A percentile compares a stretch with the other conserved stretches of the same genome.
phyloP scores from a whole-genome alignment of 2,888 invertebrate genomes.

The Caradrina kadenii region DNA sequence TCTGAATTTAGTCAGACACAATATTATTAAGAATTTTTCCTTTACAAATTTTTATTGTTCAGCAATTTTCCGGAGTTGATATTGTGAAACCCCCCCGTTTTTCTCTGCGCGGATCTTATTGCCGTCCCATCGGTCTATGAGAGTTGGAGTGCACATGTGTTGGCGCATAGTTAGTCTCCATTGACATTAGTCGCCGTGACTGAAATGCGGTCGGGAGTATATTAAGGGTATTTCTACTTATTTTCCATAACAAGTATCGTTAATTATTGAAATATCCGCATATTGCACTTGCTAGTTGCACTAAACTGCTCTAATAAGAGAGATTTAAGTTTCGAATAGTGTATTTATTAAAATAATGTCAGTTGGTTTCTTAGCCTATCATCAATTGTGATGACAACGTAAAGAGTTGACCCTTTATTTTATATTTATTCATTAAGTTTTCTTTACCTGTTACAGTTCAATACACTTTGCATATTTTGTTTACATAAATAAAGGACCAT shows the following conservation, averaged over 20 bases:
- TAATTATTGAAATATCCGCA: conserved; percentile 8
- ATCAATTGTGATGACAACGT: conserved; percentile 30
- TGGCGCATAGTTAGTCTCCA: too few relatives aligned
- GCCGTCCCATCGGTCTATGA: too few relatives aligned
- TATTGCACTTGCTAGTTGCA: conserved; percentile 12
- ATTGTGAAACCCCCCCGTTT: too few relatives aligned
- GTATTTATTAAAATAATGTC: conserved; percentile 44
- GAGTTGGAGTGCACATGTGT: too few relatives aligned
- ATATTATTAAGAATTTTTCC: too few relatives aligned
- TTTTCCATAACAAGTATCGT: background rate
- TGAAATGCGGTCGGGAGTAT: too few relatives aligned
- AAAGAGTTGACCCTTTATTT: conserved; percentile 16
- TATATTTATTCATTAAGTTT: conserved; percentile 4
- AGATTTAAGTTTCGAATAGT: conserved; percentile 13
- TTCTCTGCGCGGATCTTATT: too few relatives aligned
- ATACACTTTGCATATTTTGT: conserved; percentile 24
- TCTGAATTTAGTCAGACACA: too few relatives aligned
- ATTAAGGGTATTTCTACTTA: too few relatives aligned
- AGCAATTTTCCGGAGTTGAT: too few relatives aligned
- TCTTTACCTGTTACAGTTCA: conserved; percentile 22
- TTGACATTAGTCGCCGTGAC: too few relatives aligned
- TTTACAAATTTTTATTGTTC: too few relatives aligned
- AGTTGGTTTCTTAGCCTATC: conserved; percentile 42
- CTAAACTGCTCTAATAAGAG: conserved; percentile 18
- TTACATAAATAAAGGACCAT: conserved; percentile 8